Percentiles rank a stretch among this genome's conserved stretches.
Evolutionary conservation across 2,113 vertebrate species (phyloP).

Genomic region (Gopherus flavomarginatus): DNA sequence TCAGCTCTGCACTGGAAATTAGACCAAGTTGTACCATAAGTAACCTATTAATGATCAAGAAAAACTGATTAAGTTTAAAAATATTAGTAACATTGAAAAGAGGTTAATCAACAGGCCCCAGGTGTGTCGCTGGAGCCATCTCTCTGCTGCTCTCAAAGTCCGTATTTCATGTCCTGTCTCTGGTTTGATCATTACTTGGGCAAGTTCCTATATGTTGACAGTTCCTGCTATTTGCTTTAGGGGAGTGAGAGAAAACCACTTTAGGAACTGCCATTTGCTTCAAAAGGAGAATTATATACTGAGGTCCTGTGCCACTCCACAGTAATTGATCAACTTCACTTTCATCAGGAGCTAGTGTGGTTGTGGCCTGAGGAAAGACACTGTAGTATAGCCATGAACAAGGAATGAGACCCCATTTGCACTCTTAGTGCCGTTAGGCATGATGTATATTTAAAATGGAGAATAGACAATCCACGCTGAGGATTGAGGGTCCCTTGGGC

Average conservation of each 20-base stretch:
- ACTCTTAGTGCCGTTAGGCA: not conserved
- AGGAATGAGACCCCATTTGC: not conserved
- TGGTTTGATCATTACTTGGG: not conserved
- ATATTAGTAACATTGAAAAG: not conserved
- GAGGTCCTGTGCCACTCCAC: not conserved
- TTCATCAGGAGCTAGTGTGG: not conserved
- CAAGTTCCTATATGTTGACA: not conserved
- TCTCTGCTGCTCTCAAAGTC: not conserved
- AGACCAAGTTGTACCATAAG: not conserved
- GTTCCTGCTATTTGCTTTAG: not conserved
- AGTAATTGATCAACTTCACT: not conserved
- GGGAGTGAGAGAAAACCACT: not conserved
- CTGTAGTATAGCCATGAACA: not conserved
- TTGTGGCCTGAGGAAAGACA: not conserved
- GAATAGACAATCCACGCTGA: not conserved
- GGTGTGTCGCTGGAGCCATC: not conserved
- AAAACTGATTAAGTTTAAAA: not conserved
- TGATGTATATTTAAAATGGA: not conserved
- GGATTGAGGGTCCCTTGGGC: not conserved
- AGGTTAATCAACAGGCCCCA: constrained; percentile 3
- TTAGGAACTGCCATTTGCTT: not conserved
- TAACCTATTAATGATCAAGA: not conserved
- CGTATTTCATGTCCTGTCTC: not conserved
- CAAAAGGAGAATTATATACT: not conserved
- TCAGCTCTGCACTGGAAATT: not conserved